phyloP scores from a whole-genome alignment of 2,797 vertebrate species.

The Crax fasciolata region DNA sequence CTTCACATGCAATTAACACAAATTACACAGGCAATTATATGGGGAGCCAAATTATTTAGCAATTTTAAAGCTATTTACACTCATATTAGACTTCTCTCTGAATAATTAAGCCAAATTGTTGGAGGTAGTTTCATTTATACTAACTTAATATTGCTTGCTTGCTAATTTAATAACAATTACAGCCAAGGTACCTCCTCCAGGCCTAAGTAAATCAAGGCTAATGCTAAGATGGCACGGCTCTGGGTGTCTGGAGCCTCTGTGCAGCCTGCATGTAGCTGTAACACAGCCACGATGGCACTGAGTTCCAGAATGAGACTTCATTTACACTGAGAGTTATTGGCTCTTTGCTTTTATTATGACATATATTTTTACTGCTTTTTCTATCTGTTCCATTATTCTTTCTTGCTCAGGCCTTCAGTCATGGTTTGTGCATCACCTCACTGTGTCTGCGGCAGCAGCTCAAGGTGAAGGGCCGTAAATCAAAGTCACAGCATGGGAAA shows the following conservation, averaged over 20 bases:
- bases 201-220: background rate
- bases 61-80: conserved; percentile 75
- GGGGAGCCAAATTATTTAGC: conserved; percentile 76
- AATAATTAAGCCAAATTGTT: conserved; percentile 75
- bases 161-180: conserved; percentile 5
- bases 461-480: background rate
- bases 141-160: conserved; percentile 47
- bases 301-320: background rate
- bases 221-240: background rate
- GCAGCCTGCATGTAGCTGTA: background rate
- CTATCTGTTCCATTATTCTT: background rate
- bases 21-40: conserved; percentile 81
- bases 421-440: background rate
- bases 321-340: background rate
- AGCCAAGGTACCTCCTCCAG: conserved; percentile 3
- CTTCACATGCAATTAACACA: conserved; percentile 80
- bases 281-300: accelerated
- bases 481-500: background rate
- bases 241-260: background rate
- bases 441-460: background rate
- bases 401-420: background rate
- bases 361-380: background rate
- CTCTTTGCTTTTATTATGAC: background rate
- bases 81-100: conserved; percentile 58
- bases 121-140: conserved; percentile 52